Evolutionary conservation across 2,113 vertebrate species (phyloP).

Genomic region (Camelus dromedarius): DNA sequence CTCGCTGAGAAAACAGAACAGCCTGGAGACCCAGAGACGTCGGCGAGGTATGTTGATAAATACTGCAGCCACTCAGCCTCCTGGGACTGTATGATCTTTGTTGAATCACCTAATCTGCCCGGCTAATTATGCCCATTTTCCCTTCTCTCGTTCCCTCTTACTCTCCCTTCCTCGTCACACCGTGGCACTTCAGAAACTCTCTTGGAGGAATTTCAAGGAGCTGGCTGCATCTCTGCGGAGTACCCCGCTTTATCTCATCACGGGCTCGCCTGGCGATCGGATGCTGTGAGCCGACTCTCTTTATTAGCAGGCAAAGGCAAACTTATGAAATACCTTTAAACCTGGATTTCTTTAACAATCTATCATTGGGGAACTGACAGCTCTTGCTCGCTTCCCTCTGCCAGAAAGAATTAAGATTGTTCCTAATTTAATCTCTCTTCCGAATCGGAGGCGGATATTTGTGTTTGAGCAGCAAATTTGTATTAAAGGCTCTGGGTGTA

Average conservation of each 20-base stretch:
- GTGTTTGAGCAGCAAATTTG: constrained; percentile 67
- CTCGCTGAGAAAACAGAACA: neutral
- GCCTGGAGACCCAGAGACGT: neutral
- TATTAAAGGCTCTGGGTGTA: neutral
- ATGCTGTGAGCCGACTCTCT: constrained; percentile 77
- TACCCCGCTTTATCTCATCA: constrained; percentile 69
- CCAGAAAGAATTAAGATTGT: constrained; percentile 80
- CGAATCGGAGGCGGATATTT: constrained; percentile 59
- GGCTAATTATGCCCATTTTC: constrained; percentile 31
- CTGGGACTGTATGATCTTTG: constrained; percentile 44
- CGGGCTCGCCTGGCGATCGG: constrained; percentile 65
- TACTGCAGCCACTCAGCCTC: neutral
- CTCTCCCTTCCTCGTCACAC: neutral
- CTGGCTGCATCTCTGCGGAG: constrained; percentile 70
- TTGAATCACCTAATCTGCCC: constrained; percentile 63
- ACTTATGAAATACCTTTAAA: constrained; percentile 81
- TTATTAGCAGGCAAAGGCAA: constrained; percentile 79
- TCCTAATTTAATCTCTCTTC: constrained; percentile 81
- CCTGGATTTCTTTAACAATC: constrained; percentile 74
- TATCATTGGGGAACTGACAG: constrained; percentile 77
- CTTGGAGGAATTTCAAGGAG: constrained; percentile 73
- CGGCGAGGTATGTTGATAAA: neutral
- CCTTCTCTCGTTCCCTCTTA: neutral
- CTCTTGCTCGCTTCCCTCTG: constrained; percentile 69
- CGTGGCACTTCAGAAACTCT: constrained; percentile 67